Percentiles rank a stretch among this genome's conserved stretches.
These are phyloP conservation scores for Aldrovandia affinis DNA, from an alignment of 2,797 vertebrate species.

Conservation along the genomic window DNA sequence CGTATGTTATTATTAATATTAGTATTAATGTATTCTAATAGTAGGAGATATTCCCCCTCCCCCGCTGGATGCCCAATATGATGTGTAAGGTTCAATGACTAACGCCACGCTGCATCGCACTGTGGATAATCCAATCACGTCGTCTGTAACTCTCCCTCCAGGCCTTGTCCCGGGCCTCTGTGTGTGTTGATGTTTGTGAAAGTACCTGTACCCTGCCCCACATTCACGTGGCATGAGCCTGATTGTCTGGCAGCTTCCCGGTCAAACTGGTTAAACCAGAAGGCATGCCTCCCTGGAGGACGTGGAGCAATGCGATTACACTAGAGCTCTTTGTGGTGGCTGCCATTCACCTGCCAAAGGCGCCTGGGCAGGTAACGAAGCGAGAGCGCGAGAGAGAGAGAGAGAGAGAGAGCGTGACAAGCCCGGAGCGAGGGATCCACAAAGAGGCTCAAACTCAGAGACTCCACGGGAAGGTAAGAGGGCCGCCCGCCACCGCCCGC, in stretches of 20 bases:
- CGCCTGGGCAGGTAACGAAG: too few species aligned
- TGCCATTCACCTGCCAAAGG: background rate
- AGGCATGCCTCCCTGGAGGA: slow-evolving; percentile 38
- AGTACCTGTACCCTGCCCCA: background rate
- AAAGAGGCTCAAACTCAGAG: slow-evolving; percentile 31
- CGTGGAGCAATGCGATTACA: background rate
- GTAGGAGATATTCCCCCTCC: too few species aligned
- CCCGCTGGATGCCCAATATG: too few species aligned
- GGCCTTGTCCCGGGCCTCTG: background rate
- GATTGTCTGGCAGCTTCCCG: background rate
- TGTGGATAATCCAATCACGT: too few species aligned
- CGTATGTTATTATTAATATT: too few species aligned
- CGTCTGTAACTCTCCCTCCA: background rate
- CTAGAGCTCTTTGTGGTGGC: background rate
- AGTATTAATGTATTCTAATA: too few species aligned
- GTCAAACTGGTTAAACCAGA: slow-evolving; percentile 58
- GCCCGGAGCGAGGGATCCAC: slow-evolving; percentile 37
- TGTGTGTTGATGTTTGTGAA: background rate
- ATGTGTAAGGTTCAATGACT: too few species aligned
- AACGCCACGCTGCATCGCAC: too few species aligned
- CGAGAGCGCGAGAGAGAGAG: background rate
- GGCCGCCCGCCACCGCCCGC: slow-evolving; percentile 44
- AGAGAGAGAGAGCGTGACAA: slow-evolving; percentile 29
- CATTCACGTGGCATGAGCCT: background rate
- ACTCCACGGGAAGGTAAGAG: slow-evolving; percentile 60